A percentile compares a stretch with the other conserved stretches of the same genome.
Conservation (phyloP, 2,888 invertebrate species). For the Subacronicta megacephala region DNA sequence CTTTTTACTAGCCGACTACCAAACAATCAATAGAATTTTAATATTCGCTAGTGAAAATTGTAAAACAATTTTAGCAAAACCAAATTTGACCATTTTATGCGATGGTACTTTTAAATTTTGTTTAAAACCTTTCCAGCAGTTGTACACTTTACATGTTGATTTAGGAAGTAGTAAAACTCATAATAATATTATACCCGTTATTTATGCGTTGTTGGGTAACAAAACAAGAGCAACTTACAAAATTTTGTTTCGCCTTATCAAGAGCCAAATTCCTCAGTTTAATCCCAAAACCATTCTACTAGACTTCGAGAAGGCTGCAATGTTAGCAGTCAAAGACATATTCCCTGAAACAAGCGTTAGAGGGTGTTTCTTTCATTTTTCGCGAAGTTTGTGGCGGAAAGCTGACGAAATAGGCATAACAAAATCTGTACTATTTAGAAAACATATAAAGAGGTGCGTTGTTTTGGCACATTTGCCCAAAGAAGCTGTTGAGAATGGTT, state of each 20-base stretch:
- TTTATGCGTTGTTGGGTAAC: conserved; percentile 8
- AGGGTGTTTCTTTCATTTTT: conserved; percentile 13
- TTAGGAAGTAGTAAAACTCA: no score
- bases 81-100: no score
- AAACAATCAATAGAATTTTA: conserved; percentile 14
- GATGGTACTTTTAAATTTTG: conserved; percentile 33
- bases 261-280: conserved; percentile 12
- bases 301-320: conserved; percentile 12
- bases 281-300: no score
- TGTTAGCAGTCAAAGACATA: conserved; percentile 10
- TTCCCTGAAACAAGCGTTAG: conserved; percentile 10
- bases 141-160: conserved; percentile 24
- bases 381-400: conserved; percentile 21
- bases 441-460: conserved; percentile 8
- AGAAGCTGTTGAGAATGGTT: conserved; percentile 26
- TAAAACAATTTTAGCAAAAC: conserved; percentile 13
- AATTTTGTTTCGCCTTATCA: conserved; percentile 9
- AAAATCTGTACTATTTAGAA: conserved; percentile 11
- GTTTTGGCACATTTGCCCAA: conserved; percentile 25
- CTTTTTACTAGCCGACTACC: conserved; percentile 14
- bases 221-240: conserved; percentile 5
- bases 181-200: conserved; percentile 14
- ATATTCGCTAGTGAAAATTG: conserved; percentile 18
- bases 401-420: conserved; percentile 10
- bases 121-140: conserved; percentile 20